Percentiles rank a stretch among this genome's conserved stretches.
These are phyloP conservation scores for Varanus komodoensis DNA, from an alignment of 2,113 vertebrate species.

Conservation along the genomic window DNA sequence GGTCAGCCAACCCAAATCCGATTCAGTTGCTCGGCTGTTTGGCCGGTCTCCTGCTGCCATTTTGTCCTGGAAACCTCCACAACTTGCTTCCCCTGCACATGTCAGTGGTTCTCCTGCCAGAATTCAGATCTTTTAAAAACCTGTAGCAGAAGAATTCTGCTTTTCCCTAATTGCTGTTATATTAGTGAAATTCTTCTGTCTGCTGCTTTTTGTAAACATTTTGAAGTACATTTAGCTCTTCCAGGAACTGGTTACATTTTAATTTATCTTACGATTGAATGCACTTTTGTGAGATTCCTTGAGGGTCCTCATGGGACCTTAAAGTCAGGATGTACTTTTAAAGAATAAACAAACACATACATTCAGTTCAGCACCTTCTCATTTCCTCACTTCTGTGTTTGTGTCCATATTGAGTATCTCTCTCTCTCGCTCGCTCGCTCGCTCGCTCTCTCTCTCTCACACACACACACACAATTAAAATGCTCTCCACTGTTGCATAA, in stretches of 20 bases:
- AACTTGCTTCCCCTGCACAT: too few species aligned
- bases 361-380: not conserved
- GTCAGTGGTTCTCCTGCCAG: not conserved
- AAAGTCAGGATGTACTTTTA: not conserved
- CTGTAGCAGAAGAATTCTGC: not conserved
- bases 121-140: not conserved
- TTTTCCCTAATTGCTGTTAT: not conserved
- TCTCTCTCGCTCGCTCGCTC: too few species aligned
- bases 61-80: not conserved
- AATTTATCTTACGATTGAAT: not conserved
- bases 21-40: not conserved
- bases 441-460: too few species aligned
- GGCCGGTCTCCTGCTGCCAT: not conserved
- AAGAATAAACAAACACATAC: not conserved
- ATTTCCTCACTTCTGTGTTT: not conserved
- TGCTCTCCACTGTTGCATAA: slow-evolving; percentile 16
- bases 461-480: not conserved
- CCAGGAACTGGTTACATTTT: not conserved
- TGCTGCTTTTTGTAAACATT: not conserved
- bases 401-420: not conserved
- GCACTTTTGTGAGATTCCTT: not conserved
- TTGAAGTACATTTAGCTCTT: not conserved
- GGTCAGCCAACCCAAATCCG: not conserved
- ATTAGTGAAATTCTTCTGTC: not conserved
- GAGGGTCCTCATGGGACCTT: not conserved